phyloP scores from a whole-genome alignment of 1,140 invertebrate genomes.

The Monomorium pharaonis region DNA sequence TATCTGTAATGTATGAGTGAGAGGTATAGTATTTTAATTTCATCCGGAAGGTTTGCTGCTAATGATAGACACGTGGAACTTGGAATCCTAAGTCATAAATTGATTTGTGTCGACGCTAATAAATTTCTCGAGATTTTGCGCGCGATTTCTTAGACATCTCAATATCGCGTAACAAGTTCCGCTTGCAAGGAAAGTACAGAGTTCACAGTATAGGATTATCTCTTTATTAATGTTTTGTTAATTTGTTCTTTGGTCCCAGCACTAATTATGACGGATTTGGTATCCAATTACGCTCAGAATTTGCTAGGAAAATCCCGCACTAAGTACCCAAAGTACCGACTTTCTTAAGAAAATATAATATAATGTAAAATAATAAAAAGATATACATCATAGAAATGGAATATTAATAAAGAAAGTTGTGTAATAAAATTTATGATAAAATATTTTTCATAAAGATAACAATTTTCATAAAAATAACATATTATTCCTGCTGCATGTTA shows the following conservation, averaged over 20 bases:
- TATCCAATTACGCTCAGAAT: conserved; percentile 43
- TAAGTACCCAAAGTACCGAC: conserved; percentile 47
- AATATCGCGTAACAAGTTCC: conserved; percentile 10
- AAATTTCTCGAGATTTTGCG: conserved; percentile 18
- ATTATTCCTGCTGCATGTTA: not conserved
- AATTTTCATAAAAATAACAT: not conserved
- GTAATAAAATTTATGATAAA: not conserved
- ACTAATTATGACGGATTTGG: conserved; percentile 47
- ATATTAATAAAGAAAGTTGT: not conserved
- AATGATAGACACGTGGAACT: not conserved
- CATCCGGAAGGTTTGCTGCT: not conserved
- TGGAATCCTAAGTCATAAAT: not conserved
- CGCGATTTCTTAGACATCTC: not conserved
- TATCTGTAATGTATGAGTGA: not conserved
- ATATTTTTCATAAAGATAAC: not conserved
- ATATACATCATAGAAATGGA: not conserved
- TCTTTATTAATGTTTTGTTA: not conserved
- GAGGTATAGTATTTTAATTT: conserved; percentile 15
- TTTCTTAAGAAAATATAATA: conserved; percentile 26
- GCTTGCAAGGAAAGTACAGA: not conserved
- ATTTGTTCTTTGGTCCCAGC: not conserved
- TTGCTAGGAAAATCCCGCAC: conserved; percentile 9
- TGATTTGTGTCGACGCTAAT: conserved; percentile 5
- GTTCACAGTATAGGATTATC: not conserved
- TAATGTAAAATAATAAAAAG: not conserved